These are phyloP conservation scores for Lepidothrix coronata DNA, from an alignment of 2,113 vertebrate species.

Conservation along the genomic window DNA sequence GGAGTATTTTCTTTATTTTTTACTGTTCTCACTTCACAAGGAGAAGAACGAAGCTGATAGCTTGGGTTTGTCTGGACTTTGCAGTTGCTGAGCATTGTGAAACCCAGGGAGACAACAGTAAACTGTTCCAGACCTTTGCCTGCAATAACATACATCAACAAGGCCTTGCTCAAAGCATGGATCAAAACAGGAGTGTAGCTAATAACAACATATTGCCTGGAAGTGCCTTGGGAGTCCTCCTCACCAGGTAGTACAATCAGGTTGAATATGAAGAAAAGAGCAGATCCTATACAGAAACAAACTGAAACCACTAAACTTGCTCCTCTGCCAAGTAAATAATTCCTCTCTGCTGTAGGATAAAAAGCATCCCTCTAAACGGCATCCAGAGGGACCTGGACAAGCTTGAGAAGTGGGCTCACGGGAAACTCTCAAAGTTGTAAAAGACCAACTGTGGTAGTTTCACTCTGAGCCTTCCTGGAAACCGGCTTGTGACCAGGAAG, in stretches of 20 bases:
- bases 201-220: background rate
- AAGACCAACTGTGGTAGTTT: no score
- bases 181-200: background rate
- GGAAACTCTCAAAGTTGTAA: background rate
- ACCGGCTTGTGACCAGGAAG: no score
- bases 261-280: background rate
- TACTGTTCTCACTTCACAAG: background rate
- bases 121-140: background rate
- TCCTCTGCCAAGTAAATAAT: background rate
- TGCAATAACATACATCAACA: background rate
- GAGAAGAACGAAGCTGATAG: background rate
- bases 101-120: background rate
- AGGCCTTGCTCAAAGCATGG: background rate
- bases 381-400: background rate
- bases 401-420: background rate
- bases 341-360: background rate
- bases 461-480: no score
- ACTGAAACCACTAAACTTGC: background rate
- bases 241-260: background rate
- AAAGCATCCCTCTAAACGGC: background rate
- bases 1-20: background rate
- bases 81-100: background rate
- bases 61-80: background rate
- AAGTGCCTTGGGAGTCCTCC: background rate
- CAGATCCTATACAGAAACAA: background rate